Evolutionary conservation across 2,797 vertebrate genomes (phyloP).

Genomic region (Gymnothorax javanicus): DNA sequence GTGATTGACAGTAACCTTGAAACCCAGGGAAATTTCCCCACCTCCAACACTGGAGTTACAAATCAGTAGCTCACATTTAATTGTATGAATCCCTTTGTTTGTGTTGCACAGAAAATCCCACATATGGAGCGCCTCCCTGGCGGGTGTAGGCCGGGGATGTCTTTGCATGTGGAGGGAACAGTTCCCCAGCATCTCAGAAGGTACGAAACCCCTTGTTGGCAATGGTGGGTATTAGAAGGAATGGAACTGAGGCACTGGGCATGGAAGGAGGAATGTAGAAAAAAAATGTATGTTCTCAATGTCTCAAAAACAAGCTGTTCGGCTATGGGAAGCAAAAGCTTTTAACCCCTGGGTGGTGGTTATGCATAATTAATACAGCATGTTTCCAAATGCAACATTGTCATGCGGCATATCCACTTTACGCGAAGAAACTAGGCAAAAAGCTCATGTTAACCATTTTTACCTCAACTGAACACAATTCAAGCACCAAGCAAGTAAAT

Average conservation of each 20-base stretch:
- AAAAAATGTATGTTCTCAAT: background rate
- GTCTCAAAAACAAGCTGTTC: background rate
- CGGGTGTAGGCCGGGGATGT: background rate
- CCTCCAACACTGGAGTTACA: background rate
- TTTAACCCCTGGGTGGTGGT: background rate
- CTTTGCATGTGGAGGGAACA: background rate
- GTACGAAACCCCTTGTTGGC: background rate
- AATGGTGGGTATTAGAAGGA: background rate
- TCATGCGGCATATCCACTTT: too few relatives aligned
- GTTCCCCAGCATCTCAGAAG: background rate
- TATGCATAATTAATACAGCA: too few relatives aligned
- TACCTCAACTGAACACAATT: too few relatives aligned
- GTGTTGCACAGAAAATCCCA: background rate
- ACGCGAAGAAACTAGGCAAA: too few relatives aligned
- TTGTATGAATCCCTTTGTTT: background rate
- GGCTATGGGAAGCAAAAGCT: background rate
- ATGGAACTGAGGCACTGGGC: background rate
- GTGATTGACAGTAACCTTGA: background rate
- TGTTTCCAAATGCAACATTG: too few relatives aligned
- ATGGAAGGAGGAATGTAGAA: background rate
- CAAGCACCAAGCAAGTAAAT: too few relatives aligned
- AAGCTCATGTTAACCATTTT: too few relatives aligned
- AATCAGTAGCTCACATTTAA: background rate
- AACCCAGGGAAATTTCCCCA: background rate
- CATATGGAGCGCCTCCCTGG: background rate